Conservation (phyloP, 2,888 invertebrate genomes). For the Ormyrus thymus region DNA sequence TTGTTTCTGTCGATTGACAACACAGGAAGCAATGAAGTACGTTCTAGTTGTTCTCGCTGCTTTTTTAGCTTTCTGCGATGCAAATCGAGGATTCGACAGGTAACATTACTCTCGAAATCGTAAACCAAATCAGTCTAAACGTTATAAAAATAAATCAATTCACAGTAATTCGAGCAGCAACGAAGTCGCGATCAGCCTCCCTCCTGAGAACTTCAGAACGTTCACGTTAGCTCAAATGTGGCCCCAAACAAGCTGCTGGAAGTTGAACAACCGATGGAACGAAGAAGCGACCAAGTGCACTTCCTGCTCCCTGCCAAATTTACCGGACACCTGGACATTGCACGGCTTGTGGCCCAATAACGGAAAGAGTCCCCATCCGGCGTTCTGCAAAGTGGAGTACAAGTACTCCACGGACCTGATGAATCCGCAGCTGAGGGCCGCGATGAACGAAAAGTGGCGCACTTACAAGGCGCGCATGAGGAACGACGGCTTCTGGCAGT, state of each 20-base stretch:
- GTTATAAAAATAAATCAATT: too few relatives aligned
- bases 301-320: background rate
- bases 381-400: conserved; percentile 1
- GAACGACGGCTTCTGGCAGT: conserved; percentile 32
- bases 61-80: too few relatives aligned
- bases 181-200: too few relatives aligned
- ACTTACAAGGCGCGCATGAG: background rate
- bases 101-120: too few relatives aligned
- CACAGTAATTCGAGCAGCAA: too few relatives aligned
- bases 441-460: conserved; percentile 12
- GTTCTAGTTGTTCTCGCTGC: too few relatives aligned
- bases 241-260: conserved; percentile 35
- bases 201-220: background rate
- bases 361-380: background rate
- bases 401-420: background rate
- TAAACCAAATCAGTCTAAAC: too few relatives aligned
- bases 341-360: conserved; percentile 42
- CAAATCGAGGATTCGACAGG: too few relatives aligned
- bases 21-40: too few relatives aligned
- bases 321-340: background rate
- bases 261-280: conserved; percentile 8
- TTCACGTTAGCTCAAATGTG: conserved; percentile 19
- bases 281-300: background rate
- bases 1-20: too few relatives aligned
- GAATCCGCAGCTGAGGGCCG: background rate